Percentiles rank a stretch among this genome's conserved stretches.
phyloP scores from a whole-genome alignment of 2,113 vertebrate genomes.

The Calidris pugnax region DNA sequence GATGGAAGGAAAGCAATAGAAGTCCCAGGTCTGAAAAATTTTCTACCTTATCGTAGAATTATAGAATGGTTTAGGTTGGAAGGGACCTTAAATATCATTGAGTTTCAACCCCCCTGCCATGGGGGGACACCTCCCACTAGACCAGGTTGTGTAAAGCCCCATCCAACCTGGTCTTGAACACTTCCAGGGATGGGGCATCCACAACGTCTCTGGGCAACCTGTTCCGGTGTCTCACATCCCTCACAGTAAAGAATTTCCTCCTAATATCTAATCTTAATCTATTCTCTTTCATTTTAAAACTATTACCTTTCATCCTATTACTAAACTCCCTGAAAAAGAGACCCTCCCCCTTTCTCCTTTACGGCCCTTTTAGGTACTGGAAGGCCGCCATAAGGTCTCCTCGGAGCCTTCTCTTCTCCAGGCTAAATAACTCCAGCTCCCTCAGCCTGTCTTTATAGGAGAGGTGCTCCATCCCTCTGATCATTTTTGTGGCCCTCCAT shows the following conservation, averaged over 20 bases:
- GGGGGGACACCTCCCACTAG: too few species aligned
- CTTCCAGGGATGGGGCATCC: neutral
- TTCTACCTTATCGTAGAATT: neutral
- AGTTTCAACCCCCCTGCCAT: neutral
- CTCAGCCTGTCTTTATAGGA: neutral
- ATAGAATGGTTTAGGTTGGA: neutral
- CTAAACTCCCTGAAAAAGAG: neutral
- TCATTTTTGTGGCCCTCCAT: neutral
- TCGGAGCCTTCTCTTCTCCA: neutral
- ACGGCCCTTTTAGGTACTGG: neutral
- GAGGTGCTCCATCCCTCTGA: neutral
- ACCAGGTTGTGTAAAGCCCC: too few species aligned
- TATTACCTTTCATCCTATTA: neutral
- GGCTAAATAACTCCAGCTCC: neutral
- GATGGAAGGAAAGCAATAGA: neutral
- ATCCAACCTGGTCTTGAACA: neutral
- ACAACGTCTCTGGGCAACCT: neutral
- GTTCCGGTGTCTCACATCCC: neutral
- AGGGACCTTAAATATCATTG: neutral
- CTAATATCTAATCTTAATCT: neutral
- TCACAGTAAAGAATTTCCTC: neutral
- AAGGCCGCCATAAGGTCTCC: neutral
- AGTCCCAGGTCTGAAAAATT: neutral
- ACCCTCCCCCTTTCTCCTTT: neutral
- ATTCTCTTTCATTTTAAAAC: neutral